Evolutionary conservation across 2,797 vertebrate species (phyloP), one percentile per base, ranked within the genome.

Genomic region (Premnoplex brunnescens): DNA sequence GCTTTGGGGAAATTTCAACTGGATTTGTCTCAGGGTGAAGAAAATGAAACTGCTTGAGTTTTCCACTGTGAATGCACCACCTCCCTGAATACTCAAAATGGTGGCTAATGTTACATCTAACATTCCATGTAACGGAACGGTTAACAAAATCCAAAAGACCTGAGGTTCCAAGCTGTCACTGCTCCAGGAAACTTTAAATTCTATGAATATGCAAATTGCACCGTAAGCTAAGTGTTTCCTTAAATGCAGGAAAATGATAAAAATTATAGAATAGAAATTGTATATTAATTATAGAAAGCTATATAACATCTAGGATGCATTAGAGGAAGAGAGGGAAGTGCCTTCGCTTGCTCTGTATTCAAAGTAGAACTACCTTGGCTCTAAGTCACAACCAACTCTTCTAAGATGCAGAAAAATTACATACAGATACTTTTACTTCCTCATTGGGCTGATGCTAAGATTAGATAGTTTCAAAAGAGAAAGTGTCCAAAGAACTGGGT

Each of bases 161-260:
- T 51, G 14, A 85, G 6, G 4, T 71, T 26, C 9, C 56, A 82
- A 91, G 34, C 3, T 19, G 48, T 46, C 26, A 63, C 36, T 66
- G 24, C 18, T 91, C 24, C n/a, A 56, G 19, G 14, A 22, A 69
- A 73, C 7, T 73, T 18, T 54, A 85, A 81, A 78, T 75, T 51
- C 28, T 58, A 16, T 52, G 22, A 88, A 43, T 62, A 76, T 28
- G 36, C 7, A 59, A 85, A 83, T 28, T 62, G 14, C 8, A 59
- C 14, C 13, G 8, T 71, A 66, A 73, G 4, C 3, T 19, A 48
- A 89, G 34, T 0, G 0, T 0, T 51, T 89, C 10, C 69, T 39
- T 15, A 32, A 59, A 77, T 41, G 46, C 30, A 59, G 18, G 39
- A 39, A 79, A 79, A 26, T 3, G 54, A 43, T 10, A 52, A 4